Evolutionary conservation across 1,140 invertebrate genomes (phyloP), one percentile per base, ranked within the genome.

Genomic region (Periplaneta americana): DNA sequence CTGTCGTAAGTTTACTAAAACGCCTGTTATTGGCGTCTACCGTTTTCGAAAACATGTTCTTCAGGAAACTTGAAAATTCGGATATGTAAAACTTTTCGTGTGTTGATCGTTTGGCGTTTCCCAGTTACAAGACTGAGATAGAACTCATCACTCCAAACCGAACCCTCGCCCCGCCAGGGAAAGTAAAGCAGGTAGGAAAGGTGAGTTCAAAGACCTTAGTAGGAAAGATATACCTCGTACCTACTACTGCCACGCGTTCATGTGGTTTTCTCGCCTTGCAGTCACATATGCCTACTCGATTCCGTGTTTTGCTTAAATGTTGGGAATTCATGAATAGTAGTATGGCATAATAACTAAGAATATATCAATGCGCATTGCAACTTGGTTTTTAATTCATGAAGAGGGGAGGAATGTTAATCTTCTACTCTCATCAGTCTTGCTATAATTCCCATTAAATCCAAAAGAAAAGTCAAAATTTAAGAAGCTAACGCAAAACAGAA

Each of bases 181-280:
- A 66, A 66, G 48, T 66, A n/a, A n/a, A 66, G 48, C 77, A 78
- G 77, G 77, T 78, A 78, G 77, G 35, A 78, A 37, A 78, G 77
- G 77, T 78, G 35, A 78, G 77, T 39, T 8, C 77, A 78, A 78
- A 78, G 34, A 37, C 13, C 32, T 78, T 32, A 48, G 13, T 39
- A 48, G 6, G 34, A 34, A 78, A 78, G 77, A 78, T 39, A 78
- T 48, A 28, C 77, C 28, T n/a, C n/a, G n/a, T n/a, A n/a, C n/a
- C n/a, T n/a, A 48, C 39, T 32, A 76, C 35, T 28, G 75, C 75
- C 75, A 37, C 31, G 75, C 22, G 31, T 37, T 66, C 48, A 66
- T n/a, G 28, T 8, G 10, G n/a, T n/a, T n/a, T n/a, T n/a, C n/a
- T n/a, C n/a, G n/a, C n/a, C n/a, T n/a, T n/a, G n/a, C n/a, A n/a